Evolutionary conservation across 2,888 invertebrate genomes (phyloP).

Genomic region (Leucophenga montana): DNA sequence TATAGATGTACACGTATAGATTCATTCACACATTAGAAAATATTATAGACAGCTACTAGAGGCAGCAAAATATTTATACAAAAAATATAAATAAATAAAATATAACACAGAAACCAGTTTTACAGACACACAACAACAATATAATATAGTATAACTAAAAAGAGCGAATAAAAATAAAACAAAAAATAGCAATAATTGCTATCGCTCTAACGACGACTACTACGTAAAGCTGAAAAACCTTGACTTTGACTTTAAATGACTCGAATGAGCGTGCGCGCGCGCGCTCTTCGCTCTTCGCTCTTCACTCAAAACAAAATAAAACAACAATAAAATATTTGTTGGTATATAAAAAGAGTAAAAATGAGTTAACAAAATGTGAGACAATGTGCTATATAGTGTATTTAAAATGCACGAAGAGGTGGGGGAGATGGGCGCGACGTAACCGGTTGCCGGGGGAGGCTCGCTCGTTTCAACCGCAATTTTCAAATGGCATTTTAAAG

Average conservation of each 20-base stretch:
- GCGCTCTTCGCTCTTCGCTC: too few species aligned
- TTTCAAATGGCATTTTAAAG: conserved; percentile 47
- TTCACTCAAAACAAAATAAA: neutral
- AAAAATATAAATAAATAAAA: conserved; percentile 36
- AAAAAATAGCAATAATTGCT: conserved; percentile 25
- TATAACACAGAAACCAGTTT: conserved; percentile 17
- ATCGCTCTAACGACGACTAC: neutral
- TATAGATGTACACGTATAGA: too few species aligned
- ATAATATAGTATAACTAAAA: conserved; percentile 7
- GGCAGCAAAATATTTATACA: neutral
- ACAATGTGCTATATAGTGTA: conserved; percentile 33
- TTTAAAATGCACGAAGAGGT: too few species aligned
- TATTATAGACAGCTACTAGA: conserved; percentile 1
- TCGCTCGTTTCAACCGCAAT: conserved; percentile 52
- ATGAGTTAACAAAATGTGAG: conserved; percentile 35
- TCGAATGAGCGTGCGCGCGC: conserved; percentile 46
- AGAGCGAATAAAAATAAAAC: conserved; percentile 5
- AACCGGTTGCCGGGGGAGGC: neutral
- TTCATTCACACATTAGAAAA: conserved; percentile 31
- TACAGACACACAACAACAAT: conserved; percentile 14
- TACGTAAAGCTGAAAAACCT: conserved; percentile 71
- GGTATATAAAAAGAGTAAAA: conserved; percentile 39
- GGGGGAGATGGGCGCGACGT: too few species aligned
- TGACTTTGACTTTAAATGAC: conserved; percentile 74
- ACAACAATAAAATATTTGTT: conserved; percentile 53